phyloP scores from a whole-genome alignment of 2,113 vertebrate species.

The Noctilio leporinus region DNA sequence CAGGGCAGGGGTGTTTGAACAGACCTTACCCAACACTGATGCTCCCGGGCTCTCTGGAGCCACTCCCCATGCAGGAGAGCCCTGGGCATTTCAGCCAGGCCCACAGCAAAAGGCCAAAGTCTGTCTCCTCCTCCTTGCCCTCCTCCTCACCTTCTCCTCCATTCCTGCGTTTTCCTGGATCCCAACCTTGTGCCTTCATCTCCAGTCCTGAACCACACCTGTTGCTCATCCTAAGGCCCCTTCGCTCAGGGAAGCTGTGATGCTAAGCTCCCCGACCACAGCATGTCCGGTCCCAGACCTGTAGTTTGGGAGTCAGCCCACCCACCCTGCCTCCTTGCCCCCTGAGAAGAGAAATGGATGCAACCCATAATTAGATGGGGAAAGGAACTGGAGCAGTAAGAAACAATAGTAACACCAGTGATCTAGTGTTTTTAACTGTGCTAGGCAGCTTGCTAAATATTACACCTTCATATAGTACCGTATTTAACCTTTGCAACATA shows the following conservation, averaged over 20 bases:
- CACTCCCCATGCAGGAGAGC: accelerated
- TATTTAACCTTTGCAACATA: background rate
- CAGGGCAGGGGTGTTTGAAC: background rate
- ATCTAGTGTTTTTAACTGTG: background rate
- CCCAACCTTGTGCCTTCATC: background rate
- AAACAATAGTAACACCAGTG: background rate
- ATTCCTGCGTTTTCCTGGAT: background rate
- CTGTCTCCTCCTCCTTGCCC: background rate
- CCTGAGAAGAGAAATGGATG: background rate
- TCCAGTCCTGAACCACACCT: background rate
- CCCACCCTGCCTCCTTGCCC: background rate
- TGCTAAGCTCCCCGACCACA: background rate
- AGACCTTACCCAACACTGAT: background rate
- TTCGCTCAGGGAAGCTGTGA: background rate
- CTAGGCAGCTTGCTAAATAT: background rate
- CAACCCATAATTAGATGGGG: background rate
- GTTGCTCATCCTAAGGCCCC: background rate
- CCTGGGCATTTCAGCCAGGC: background rate
- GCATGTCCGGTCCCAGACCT: background rate
- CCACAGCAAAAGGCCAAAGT: background rate
- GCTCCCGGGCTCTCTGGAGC: background rate
- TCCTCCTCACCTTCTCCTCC: background rate
- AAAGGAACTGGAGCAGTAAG: background rate
- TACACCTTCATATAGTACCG: background rate
- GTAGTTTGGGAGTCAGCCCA: too few species aligned